Evolutionary conservation across 2,113 vertebrate species (phyloP).

Genomic region (Hippocampus guttulatus): DNA sequence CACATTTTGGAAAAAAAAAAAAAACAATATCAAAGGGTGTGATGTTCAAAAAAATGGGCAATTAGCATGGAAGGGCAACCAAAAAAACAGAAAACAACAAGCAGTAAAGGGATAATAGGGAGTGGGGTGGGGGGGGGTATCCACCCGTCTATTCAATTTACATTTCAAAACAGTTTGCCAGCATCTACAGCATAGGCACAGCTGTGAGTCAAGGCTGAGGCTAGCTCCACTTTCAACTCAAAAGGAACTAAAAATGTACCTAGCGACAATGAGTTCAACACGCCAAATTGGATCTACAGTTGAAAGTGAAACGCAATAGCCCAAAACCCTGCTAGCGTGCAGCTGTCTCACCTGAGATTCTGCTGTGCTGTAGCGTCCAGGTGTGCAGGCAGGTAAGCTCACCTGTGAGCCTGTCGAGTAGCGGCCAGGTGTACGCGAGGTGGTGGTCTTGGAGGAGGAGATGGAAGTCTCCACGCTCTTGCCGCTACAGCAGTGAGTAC

Average conservation of each 20-base stretch:
- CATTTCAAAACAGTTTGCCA: constrained; percentile 25
- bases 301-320: constrained; percentile 41
- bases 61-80: constrained; percentile 48
- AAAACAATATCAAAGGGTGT: constrained; percentile 30
- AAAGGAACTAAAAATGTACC: neutral
- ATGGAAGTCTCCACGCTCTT: constrained; percentile 97
- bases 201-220: constrained; percentile 40
- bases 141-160: constrained; percentile 40
- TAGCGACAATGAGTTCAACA: neutral
- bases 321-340: constrained; percentile 42
- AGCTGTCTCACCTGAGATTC: constrained; percentile 70
- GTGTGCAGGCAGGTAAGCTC: constrained; percentile 75
- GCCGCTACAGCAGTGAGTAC: constrained; percentile 94
- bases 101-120: constrained; percentile 17
- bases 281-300: neutral
- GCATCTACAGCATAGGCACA: constrained; percentile 16
- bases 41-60: constrained; percentile 40
- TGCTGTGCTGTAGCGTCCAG: constrained; percentile 71
- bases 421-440: constrained; percentile 89
- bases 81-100: constrained; percentile 20
- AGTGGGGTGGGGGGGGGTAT: constrained; percentile 19
- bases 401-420: constrained; percentile 98
- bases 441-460: constrained; percentile 94
- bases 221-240: constrained; percentile 51
- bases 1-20: constrained; percentile 14